Conservation (phyloP, 2,888 invertebrate species). For the Drosophila nigritarsus region DNA sequence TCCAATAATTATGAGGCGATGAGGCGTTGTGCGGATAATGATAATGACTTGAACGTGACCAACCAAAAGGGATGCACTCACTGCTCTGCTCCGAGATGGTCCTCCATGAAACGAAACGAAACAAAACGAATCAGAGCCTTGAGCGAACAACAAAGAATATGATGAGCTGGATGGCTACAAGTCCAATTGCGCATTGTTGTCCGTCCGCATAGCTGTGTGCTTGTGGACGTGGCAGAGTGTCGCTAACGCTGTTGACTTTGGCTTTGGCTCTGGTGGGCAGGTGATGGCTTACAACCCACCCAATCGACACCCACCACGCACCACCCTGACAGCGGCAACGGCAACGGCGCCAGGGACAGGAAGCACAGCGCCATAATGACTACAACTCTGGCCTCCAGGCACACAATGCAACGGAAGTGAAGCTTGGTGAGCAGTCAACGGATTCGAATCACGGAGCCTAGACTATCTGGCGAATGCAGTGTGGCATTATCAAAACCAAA, state of each 20-base stretch:
- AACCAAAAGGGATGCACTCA: not conserved
- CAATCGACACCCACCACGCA: slow-evolving; percentile 1
- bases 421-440: slow-evolving; percentile 42
- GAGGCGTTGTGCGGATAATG: slow-evolving; percentile 26
- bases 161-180: slow-evolving; percentile 17
- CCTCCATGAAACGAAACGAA: slow-evolving; percentile 1
- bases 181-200: slow-evolving; percentile 45
- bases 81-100: not conserved
- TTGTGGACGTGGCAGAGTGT: slow-evolving; percentile 27
- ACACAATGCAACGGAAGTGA: slow-evolving; percentile 55
- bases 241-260: slow-evolving; percentile 36
- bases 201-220: slow-evolving; percentile 3
- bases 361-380: slow-evolving; percentile 56
- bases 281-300: slow-evolving; percentile 35
- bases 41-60: slow-evolving; percentile 53
- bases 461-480: slow-evolving; percentile 18
- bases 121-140: slow-evolving; percentile 24
- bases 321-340: not conserved
- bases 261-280: slow-evolving; percentile 20
- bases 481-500: slow-evolving; percentile 39
- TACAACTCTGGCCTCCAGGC: slow-evolving; percentile 35
- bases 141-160: slow-evolving; percentile 29
- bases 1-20: slow-evolving; percentile 45
- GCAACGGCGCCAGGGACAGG: slow-evolving; percentile 39
- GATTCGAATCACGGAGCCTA: slow-evolving; percentile 37